A percentile compares a stretch with the other conserved stretches of the same genome.
Evolutionary conservation across 2,113 vertebrate genomes (phyloP).

Genomic region (Cyprinodon tularosa): DNA sequence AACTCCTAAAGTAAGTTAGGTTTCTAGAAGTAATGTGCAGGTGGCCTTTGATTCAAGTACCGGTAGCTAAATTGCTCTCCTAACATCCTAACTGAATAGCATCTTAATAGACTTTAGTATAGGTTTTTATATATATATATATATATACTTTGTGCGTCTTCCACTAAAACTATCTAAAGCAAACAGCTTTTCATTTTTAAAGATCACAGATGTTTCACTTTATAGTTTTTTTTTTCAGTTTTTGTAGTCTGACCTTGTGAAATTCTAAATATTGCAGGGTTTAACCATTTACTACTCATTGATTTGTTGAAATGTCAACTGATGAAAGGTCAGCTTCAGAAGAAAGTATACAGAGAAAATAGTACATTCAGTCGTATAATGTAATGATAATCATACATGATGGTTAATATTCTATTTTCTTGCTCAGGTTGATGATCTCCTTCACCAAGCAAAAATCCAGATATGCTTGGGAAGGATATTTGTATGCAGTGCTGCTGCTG

Average conservation of each 20-base stretch:
- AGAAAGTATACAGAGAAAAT: no score
- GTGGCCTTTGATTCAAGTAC: no score
- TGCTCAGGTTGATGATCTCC: conserved; percentile 83
- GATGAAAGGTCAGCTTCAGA: background rate
- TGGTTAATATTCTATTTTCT: background rate
- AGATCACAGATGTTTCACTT: background rate
- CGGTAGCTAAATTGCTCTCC: no score
- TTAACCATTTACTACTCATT: conserved; percentile 18
- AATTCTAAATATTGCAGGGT: background rate
- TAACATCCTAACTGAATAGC: background rate
- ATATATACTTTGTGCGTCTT: background rate
- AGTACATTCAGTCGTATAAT: no score
- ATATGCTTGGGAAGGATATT: conserved; percentile 85
- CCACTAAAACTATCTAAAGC: background rate
- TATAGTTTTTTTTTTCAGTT: background rate
- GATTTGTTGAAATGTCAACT: conserved; percentile 10
- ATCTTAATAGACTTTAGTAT: background rate
- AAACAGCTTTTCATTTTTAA: background rate
- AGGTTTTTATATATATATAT: background rate
- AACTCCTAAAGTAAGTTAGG: conserved; percentile 84
- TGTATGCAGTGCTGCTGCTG: conserved; percentile 85
- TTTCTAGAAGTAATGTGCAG: no score
- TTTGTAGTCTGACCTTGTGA: background rate
- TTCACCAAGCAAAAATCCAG: conserved; percentile 80
- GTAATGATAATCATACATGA: background rate